Percentiles rank a stretch among this genome's conserved stretches.
Evolutionary conservation across 2,888 invertebrate species (phyloP).

Genomic region (Hypercompe scribonia): DNA sequence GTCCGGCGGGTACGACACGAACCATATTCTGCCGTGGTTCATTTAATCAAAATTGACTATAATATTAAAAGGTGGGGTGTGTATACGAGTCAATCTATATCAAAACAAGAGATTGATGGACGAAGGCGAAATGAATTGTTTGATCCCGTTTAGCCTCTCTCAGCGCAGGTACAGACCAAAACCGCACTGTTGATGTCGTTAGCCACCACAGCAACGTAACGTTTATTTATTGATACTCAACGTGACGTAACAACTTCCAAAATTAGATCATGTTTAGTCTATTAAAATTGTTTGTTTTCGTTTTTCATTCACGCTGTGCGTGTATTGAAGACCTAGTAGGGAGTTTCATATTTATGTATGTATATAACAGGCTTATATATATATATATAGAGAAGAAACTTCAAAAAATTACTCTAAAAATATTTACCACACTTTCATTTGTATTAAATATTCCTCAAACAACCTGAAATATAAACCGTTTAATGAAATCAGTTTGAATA

Average conservation of each 20-base stretch:
- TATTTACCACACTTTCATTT: neutral
- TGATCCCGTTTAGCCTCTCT: neutral
- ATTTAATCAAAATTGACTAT: neutral
- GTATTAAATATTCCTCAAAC: neutral
- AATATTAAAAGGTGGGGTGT: neutral
- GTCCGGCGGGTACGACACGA: neutral
- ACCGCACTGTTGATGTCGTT: constrained; percentile 22
- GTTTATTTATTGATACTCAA: constrained; percentile 29
- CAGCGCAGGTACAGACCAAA: neutral
- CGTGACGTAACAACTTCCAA: constrained; percentile 45
- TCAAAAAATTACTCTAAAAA: neutral
- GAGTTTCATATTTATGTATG: constrained; percentile 12
- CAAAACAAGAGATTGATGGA: neutral
- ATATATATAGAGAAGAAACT: too few relatives aligned
- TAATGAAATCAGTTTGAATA: too few relatives aligned
- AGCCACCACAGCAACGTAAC: constrained; percentile 17
- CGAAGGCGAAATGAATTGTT: neutral
- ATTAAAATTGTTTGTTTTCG: constrained; percentile 49
- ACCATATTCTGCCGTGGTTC: neutral
- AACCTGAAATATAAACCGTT: too few relatives aligned
- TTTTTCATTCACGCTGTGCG: constrained; percentile 33
- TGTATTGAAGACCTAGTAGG: constrained; percentile 23
- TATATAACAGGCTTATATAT: too few relatives aligned
- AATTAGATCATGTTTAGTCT: constrained; percentile 55
- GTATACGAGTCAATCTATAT: neutral